Percentiles rank a stretch among this genome's conserved stretches.
These are phyloP conservation scores for Lissocephala sabroskyi DNA, from an alignment of 2,888 invertebrate species.

Conservation along the genomic window DNA sequence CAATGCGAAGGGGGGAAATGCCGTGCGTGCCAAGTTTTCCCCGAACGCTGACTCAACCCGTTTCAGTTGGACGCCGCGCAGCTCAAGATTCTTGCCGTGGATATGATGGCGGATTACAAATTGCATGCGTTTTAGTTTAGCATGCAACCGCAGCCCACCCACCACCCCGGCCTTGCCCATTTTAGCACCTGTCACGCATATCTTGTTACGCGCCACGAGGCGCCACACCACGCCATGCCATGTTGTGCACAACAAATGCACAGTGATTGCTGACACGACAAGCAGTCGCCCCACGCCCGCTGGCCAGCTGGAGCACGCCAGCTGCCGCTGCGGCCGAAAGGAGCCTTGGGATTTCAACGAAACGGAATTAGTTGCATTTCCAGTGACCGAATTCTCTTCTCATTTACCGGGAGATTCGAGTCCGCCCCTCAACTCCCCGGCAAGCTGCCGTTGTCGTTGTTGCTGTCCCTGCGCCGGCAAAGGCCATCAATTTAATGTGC, in stretches of 20 bases:
- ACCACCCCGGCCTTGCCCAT: constrained; percentile 5
- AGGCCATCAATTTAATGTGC: constrained; percentile 57
- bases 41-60: not conserved
- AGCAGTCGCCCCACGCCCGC: constrained; percentile 2
- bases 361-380: no score
- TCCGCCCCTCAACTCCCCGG: no score
- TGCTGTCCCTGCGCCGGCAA: no score
- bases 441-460: no score
- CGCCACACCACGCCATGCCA: constrained; percentile 1
- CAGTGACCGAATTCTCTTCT: no score
- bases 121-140: constrained; percentile 16
- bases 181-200: constrained; percentile 48
- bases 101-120: constrained; percentile 23
- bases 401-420: no score
- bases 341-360: no score
- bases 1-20: not conserved
- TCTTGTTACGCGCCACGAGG: constrained; percentile 29
- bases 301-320: not conserved
- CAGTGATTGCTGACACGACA: constrained; percentile 10
- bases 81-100: not conserved
- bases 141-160: constrained; percentile 1
- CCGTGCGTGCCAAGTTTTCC: not conserved
- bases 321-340: not conserved
- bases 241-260: no score
- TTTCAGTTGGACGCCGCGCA: no score